A percentile compares a stretch with the other conserved stretches of the same genome.
phyloP scores from a whole-genome alignment of 2,797 vertebrate species.

The Loris lydekkerianus region DNA sequence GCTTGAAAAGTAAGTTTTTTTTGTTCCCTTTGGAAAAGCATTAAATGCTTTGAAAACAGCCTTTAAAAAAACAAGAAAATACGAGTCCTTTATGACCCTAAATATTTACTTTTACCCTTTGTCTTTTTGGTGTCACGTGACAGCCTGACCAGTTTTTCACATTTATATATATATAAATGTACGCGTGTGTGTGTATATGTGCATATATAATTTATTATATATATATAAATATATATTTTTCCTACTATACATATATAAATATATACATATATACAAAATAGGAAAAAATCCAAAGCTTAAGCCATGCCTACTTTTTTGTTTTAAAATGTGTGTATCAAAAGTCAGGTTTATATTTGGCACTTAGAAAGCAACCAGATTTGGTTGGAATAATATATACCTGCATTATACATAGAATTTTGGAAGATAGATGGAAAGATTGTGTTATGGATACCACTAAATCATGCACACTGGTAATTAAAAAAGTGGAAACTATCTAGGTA shows the following conservation, averaged over 20 bases:
- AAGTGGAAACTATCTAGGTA: neutral
- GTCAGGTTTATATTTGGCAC: slow-evolving; percentile 41
- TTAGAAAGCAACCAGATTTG: slow-evolving; percentile 54
- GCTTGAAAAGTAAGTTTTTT: slow-evolving; percentile 26
- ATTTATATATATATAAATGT: neutral
- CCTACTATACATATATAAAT: too few species aligned
- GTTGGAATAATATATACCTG: neutral
- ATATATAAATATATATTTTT: too few species aligned
- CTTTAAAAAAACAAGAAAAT: slow-evolving; percentile 50
- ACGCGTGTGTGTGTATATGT: too few species aligned
- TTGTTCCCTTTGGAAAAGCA: slow-evolving; percentile 53
- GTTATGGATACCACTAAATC: neutral
- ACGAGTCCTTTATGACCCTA: neutral
- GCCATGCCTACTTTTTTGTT: neutral
- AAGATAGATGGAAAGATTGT: neutral
- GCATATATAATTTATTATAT: too few species aligned
- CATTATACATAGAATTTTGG: slow-evolving; percentile 1
- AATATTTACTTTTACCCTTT: slow-evolving; percentile 1
- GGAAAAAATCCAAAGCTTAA: neutral
- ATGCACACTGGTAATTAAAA: slow-evolving; percentile 19
- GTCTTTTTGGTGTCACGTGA: slow-evolving; percentile 10
- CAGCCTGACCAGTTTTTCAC: neutral
- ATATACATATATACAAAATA: neutral
- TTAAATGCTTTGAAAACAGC: slow-evolving; percentile 44
- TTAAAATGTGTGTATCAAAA: slow-evolving; percentile 52